Base-by-base conservation (phyloP, 2,113 vertebrate species). In the Nasalis larvatus region DNA sequence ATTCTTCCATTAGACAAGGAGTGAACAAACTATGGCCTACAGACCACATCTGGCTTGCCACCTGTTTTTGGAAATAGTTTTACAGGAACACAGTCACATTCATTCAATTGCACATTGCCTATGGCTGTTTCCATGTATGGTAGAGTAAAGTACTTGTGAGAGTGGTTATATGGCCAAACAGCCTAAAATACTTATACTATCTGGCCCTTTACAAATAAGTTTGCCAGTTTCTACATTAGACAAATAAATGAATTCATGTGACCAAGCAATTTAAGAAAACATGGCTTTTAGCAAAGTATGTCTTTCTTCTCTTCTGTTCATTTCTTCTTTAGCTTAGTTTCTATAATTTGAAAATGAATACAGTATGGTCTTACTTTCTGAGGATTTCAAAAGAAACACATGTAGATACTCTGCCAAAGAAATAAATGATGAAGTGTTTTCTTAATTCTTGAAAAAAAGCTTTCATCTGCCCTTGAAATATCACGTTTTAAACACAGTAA, bases 391-490 rank as follows among this genome's bases (percentile, higher is more conserved):
- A 84, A 87, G 71, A 97, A 95, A 96, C 37, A 86, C 89, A 93
- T 93, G 25, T 30, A 91, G 88, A 87, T 93, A 69, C 25, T 93
- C 47, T 94, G 91, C 91, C 98, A 97, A 97, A 84, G 25, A 96
- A 87, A 91, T 90, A 90, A 95, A 42, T 94, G 83, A 94, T 80
- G 21, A 40, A 90, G 49, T 92, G 27, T 95, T 97, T 97, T 90
- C 95, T 95, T 95, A 85, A 91, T 96, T 97, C 69, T 80, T 82
- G n/a, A 85, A 86, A 35, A 35, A 96, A 97, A 97, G 54, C 42
- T 96, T 91, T 83, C 91, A 93, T 96, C 66, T 95, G 76, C 69
- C 91, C 95, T 95, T 95, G 92, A 97, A 97, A 92, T 97, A 94
- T 71, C 73, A 91, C 74, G 56, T 92, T 97, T 97, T 96, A 95